phyloP scores from a whole-genome alignment of 2,797 vertebrate species.

The Tolypeutes matacus region DNA sequence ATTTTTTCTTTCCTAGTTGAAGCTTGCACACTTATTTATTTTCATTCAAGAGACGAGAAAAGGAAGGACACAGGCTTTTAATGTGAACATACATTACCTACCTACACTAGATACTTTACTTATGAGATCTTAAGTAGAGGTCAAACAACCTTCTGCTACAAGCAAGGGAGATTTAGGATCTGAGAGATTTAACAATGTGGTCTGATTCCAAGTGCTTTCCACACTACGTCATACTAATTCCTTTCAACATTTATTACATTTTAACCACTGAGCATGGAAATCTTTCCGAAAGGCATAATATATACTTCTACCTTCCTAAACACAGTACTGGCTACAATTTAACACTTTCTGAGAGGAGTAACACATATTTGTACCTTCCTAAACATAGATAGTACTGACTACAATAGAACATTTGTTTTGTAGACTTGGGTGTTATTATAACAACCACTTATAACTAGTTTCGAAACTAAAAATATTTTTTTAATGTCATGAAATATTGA shows the following conservation, averaged over 20 bases:
- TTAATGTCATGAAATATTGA: constrained; percentile 16
- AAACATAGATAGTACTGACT: neutral
- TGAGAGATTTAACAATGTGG: constrained; percentile 7
- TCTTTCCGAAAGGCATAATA: constrained; percentile 9
- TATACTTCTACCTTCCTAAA: constrained; percentile 23
- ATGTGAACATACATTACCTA: neutral
- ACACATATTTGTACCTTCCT: neutral
- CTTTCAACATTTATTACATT: constrained; percentile 53
- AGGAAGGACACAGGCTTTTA: neutral
- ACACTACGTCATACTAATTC: neutral
- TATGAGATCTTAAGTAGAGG: constrained; percentile 10
- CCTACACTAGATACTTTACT: neutral
- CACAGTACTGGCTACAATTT: neutral
- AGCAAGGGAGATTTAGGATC: constrained; percentile 40
- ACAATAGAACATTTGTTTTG: constrained; percentile 26
- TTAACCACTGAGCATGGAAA: constrained; percentile 35
- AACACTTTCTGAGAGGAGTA: constrained; percentile 23
- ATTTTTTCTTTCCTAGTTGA: neutral
- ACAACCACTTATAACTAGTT: constrained; percentile 38
- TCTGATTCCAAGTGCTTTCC: constrained; percentile 58
- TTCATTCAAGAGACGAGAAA: constrained; percentile 8
- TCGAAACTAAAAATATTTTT: constrained; percentile 16
- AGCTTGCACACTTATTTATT: neutral
- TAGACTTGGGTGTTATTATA: constrained; percentile 3
- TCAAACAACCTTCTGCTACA: constrained; percentile 12